Evolutionary conservation across 2,113 vertebrate genomes (phyloP), one percentile per base, ranked within the genome.

Genomic region (Rhinolophus sinicus): DNA sequence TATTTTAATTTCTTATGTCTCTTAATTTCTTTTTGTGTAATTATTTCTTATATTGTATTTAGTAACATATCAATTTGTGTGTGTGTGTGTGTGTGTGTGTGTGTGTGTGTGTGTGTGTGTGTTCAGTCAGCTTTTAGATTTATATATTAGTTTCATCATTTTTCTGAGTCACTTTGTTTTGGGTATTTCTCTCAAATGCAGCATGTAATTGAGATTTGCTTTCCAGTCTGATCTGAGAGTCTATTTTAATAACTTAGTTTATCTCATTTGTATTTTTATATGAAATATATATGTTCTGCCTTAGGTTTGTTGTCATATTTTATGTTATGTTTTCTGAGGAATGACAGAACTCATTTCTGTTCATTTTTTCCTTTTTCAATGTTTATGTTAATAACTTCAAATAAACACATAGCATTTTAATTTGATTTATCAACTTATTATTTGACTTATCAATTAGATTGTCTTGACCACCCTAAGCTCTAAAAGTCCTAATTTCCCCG

Each of bases 221-320:
- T 95, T 95, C 64, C 73, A 73, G 33, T 64, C 26, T 90, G 47
- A 77, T 82, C 30, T 86, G 73, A 77, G 9, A 90, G 38, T 86
- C 28, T 76, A 80, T 94, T 97, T 95, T 96, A 94, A 84, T 90
- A 90, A 96, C 8, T 64, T 14, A 84, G 26, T 94, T 90, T 72
- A 93, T 67, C 16, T 84, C 38, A 85, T 82, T 92, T 96, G 35
- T 50, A 92, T 83, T 95, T 94, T 97, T 82, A 75, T 70, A 82
- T 93, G 76, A 96, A 92, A 76, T 83, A 85, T 93, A 21, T 93
- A 73, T 88, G 13, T 64, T 85, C 60, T 86, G 40, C 11, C 8
- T 87, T 67, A 75, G 58, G 30, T 62, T 72, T 65, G 60, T 52
- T 50, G 16, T 67, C n/a, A 78, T 82, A 72, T 21, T 95, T 94